These are phyloP conservation scores for Bursaphelenchus mucronatus DNA, from an alignment of 1,140 invertebrate genomes.

Conservation along the genomic window DNA sequence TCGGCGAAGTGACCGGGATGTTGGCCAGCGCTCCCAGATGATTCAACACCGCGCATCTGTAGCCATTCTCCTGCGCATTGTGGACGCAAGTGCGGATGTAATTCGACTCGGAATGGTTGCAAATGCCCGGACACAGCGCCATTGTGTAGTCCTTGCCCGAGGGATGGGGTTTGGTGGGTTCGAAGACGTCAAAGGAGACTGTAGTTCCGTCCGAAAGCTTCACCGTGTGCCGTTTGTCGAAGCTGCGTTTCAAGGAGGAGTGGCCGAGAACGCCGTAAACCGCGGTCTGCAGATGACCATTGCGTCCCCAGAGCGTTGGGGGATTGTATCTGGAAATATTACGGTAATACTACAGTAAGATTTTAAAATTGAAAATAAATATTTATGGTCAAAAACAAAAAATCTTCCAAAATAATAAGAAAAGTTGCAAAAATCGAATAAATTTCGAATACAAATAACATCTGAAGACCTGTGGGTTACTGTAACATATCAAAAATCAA, in stretches of 20 bases:
- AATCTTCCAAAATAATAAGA: no score
- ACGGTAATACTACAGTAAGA: no score
- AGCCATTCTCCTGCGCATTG: slow-evolving; percentile 80
- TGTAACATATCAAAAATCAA: no score
- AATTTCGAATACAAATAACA: no score
- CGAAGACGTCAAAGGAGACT: slow-evolving; percentile 83
- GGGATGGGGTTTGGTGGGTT: slow-evolving; percentile 68
- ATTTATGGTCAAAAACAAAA: no score
- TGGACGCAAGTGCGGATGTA: slow-evolving; percentile 87
- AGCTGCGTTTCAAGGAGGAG: slow-evolving; percentile 77
- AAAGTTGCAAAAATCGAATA: no score
- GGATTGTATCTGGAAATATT: slow-evolving; percentile 74
- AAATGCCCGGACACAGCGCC: slow-evolving; percentile 83
- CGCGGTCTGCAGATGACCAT: slow-evolving; percentile 72
- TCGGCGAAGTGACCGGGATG: slow-evolving; percentile 76
- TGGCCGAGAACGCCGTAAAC: slow-evolving; percentile 82
- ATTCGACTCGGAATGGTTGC: slow-evolving; percentile 83
- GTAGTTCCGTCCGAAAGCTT: slow-evolving; percentile 76
- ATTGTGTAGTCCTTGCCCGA: slow-evolving; percentile 66
- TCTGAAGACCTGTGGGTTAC: slow-evolving; percentile 4
- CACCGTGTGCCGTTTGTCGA: slow-evolving; percentile 74
- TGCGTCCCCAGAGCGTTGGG: slow-evolving; percentile 85
- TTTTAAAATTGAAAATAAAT: no score
- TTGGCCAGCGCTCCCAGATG: slow-evolving; percentile 81
- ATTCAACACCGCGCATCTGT: slow-evolving; percentile 84